Evolutionary conservation across 2,797 vertebrate species (phyloP).

Genomic region (Falco naumanni): DNA sequence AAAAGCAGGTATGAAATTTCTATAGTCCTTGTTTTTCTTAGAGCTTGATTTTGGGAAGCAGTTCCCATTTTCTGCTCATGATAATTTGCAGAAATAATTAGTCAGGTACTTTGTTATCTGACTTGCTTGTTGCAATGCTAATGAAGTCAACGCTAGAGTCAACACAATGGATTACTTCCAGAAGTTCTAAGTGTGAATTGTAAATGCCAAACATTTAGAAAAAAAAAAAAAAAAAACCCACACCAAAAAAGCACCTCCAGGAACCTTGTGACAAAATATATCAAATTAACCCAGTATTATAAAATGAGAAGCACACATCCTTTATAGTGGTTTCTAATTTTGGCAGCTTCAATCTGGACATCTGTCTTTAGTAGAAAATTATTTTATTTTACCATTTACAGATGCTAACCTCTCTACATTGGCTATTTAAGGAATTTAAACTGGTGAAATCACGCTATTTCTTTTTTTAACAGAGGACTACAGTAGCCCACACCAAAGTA

Average conservation of each 20-base stretch:
- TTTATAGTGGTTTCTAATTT: not conserved
- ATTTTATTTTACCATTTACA: not conserved
- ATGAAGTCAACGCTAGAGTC: not conserved
- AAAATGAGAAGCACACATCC: not conserved
- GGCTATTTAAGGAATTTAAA: not conserved
- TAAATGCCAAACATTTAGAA: not conserved
- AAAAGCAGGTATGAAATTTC: not conserved
- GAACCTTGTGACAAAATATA: not conserved
- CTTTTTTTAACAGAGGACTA: not conserved
- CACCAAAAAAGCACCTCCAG: not conserved
- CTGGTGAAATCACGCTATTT: not conserved
- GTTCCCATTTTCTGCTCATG: not conserved
- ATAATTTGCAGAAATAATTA: not conserved
- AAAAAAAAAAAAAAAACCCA: not conserved
- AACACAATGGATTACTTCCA: not conserved
- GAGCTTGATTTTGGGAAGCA: not conserved
- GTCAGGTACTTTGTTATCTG: not conserved
- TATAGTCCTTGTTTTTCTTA: not conserved
- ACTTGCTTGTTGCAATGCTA: not conserved
- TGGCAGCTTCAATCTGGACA: not conserved
- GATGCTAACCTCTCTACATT: not conserved
- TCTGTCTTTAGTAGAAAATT: not conserved
- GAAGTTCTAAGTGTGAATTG: not conserved
- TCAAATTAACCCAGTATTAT: not conserved
- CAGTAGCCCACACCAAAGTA: not conserved